These are phyloP conservation scores for Schizopygopsis malacanthus DNA, from an alignment of 2,797 vertebrate genomes.

Conservation along the genomic window DNA sequence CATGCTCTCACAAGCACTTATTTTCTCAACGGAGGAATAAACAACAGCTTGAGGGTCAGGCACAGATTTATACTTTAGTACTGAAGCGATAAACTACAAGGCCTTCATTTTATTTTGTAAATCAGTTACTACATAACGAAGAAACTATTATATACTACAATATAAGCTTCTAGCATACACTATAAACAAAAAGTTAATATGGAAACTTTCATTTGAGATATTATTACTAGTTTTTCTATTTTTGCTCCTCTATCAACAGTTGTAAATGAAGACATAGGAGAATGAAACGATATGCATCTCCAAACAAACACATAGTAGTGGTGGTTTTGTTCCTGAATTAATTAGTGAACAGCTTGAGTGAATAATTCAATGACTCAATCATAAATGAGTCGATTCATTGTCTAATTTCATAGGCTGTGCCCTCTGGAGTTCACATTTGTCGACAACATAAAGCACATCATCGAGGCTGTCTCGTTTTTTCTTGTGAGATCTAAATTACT, in stretches of 20 bases:
- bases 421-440: background rate
- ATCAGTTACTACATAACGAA: background rate
- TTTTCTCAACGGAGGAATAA: slow-evolving; percentile 23
- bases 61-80: background rate
- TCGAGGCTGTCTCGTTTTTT: background rate
- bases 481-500: background rate
- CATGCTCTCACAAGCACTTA: slow-evolving; percentile 26
- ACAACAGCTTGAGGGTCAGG: background rate
- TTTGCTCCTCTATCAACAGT: background rate
- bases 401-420: background rate
- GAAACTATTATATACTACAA: background rate
- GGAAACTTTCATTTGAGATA: background rate
- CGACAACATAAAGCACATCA: background rate
- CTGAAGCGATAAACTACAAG: background rate
- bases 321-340: background rate
- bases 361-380: background rate
- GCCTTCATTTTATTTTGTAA: background rate
- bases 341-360: background rate
- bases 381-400: background rate
- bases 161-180: background rate
- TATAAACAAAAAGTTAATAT: background rate
- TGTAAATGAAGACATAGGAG: background rate
- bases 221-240: background rate
- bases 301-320: background rate
- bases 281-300: background rate